Evolutionary conservation across 2,888 invertebrate genomes (phyloP), one percentile per base, ranked within the genome.

Genomic region (Phyllotreta striolata): DNA sequence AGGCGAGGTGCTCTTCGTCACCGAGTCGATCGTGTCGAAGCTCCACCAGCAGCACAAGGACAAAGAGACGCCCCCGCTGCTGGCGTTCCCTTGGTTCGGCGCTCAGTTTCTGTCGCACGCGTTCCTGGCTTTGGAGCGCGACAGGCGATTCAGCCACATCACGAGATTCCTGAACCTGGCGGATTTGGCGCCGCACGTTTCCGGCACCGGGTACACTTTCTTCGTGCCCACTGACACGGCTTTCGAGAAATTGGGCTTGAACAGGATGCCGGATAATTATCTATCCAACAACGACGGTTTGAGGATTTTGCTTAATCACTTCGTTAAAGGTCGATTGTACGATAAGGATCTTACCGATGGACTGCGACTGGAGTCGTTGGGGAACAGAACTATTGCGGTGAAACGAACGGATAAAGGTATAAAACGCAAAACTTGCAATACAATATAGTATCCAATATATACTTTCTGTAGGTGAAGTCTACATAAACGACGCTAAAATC

Each of bases 151-250:
- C 64, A 82, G 84, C 0, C 86, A 87, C 74, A 84, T 87, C 49
- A 86, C 87, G 13, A 82, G 87, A 73, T 87, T 87, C 76, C 78
- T 88, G n/a, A 87, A 87, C 77, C 81, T 85, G 69, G 87, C 87
- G 0, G 87, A 87, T 76, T 82, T 87, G 55, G 87, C 87, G 0
- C 86, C 86, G 3, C 85, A 85, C 70, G 84, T 87, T 51, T 85
- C 86, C 24, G 87, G 87, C n/a, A 85, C 86, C 12, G 87, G 86
- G 64, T 88, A 88, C 77, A 90, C 90, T 0, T 86, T 90, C 75
- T 88, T 90, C 77, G 90, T 89, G 52, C 90, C 90, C 6, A 86
- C 84, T 6, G 89, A 90, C 78, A 83, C 83, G 39, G 90, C 89
- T 1, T 89, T 90, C 75, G 84, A 85, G 69, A 82, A 84, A 67